Conservation (phyloP, 1,140 invertebrate species). For the Trichonephila clavata region DNA sequence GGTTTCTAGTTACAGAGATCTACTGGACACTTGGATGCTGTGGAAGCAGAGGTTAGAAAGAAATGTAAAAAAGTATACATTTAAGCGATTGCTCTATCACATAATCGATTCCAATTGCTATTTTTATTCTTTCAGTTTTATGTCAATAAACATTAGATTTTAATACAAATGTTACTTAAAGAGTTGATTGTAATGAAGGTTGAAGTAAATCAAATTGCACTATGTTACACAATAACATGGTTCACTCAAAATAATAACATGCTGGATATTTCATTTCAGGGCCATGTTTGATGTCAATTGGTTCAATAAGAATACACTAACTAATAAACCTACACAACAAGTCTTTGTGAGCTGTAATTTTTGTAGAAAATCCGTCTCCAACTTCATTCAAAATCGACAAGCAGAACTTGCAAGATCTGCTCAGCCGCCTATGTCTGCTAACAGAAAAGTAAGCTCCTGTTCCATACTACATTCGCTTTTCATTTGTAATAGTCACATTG, state of each 20-base stretch:
- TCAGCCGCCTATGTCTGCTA: constrained; percentile 40
- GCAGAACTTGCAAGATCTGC: neutral
- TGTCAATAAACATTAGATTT: neutral
- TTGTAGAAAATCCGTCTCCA: constrained; percentile 95
- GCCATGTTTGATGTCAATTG: constrained; percentile 89
- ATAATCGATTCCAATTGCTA: neutral
- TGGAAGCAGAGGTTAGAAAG: constrained; percentile 86
- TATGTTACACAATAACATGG: too few relatives aligned
- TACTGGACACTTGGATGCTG: constrained; percentile 90
- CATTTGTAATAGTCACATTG: too few relatives aligned
- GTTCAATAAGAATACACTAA: constrained; percentile 83
- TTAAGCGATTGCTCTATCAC: neutral
- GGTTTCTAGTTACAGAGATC: constrained; percentile 88
- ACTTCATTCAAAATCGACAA: constrained; percentile 81
- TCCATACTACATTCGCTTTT: neutral
- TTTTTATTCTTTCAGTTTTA: neutral
- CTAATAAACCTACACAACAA: constrained; percentile 86
- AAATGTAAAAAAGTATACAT: too few relatives aligned
- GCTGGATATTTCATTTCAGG: constrained; percentile 80
- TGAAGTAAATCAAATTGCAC: too few relatives aligned
- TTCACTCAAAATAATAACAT: neutral
- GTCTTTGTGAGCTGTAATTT: constrained; percentile 96
- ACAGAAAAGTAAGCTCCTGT: constrained; percentile 41
- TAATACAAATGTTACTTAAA: neutral
- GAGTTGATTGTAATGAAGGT: too few relatives aligned